Percentiles rank a stretch among this genome's conserved stretches.
Conservation (phyloP, 2,797 vertebrate species). For the Enteromius radiatus region DNA sequence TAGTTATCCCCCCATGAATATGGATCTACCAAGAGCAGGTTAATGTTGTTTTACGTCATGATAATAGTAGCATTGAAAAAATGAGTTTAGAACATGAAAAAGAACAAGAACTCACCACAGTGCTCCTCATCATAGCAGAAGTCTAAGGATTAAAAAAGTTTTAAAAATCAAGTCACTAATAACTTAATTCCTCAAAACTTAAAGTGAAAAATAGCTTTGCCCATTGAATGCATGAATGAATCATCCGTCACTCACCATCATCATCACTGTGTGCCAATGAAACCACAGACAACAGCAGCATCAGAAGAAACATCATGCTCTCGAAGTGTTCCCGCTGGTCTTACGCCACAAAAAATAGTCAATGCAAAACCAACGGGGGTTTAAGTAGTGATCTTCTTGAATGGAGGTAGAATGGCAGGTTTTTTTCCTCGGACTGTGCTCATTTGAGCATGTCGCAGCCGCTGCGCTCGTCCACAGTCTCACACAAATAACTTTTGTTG, state of each 20-base stretch:
- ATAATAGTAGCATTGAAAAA: neutral
- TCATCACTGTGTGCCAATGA: slow-evolving; percentile 6
- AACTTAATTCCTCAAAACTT: neutral
- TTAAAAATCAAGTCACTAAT: neutral
- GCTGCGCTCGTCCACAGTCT: slow-evolving; percentile 64
- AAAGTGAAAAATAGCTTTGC: neutral
- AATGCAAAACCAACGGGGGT: slow-evolving; percentile 41
- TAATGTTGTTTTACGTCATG: neutral
- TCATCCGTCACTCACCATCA: slow-evolving; percentile 28
- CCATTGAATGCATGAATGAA: neutral
- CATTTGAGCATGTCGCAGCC: slow-evolving; percentile 71
- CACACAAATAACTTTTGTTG: slow-evolving; percentile 40
- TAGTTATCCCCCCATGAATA: slow-evolving; percentile 76
- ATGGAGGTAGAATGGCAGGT: slow-evolving; percentile 62
- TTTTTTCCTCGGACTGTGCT: slow-evolving; percentile 60
- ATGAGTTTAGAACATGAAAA: neutral
- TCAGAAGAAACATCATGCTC: slow-evolving; percentile 6
- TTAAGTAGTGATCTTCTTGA: slow-evolving; percentile 34
- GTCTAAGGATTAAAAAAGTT: slow-evolving; percentile 57
- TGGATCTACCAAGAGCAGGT: slow-evolving; percentile 66
- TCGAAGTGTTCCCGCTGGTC: neutral
- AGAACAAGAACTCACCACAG: slow-evolving; percentile 72
- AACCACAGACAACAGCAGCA: slow-evolving; percentile 1
- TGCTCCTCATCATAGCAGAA: slow-evolving; percentile 75
- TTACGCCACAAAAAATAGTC: neutral